A percentile compares a stretch with the other conserved stretches of the same genome.
These are phyloP conservation scores for Ceraclea dissimilis DNA, from an alignment of 2,888 invertebrate genomes.

Conservation along the genomic window DNA sequence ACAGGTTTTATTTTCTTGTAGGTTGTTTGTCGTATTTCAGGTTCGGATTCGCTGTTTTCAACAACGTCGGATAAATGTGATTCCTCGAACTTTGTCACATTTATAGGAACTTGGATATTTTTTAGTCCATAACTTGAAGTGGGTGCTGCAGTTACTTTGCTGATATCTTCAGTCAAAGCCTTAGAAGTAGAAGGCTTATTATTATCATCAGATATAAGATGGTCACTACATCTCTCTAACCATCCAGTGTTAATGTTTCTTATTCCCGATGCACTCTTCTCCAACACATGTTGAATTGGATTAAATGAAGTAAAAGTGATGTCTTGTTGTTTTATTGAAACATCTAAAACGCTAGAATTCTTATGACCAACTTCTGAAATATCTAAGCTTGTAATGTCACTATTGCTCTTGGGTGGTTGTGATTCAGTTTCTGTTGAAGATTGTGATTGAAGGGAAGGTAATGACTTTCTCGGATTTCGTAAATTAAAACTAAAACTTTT, in stretches of 20 bases:
- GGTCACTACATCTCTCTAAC: slow-evolving; percentile 31
- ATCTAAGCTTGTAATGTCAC: too few species aligned
- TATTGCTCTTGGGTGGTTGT: background rate
- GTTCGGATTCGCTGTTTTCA: slow-evolving; percentile 67
- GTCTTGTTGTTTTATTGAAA: background rate
- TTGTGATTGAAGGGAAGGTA: slow-evolving; percentile 32
- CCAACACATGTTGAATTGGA: slow-evolving; percentile 12
- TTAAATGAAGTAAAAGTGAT: slow-evolving; percentile 10
- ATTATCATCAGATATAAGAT: too few species aligned
- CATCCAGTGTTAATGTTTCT: slow-evolving; percentile 38
- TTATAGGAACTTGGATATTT: slow-evolving; percentile 33
- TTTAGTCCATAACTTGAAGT: slow-evolving; percentile 34
- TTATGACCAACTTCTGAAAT: slow-evolving; percentile 12
- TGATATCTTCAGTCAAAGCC: background rate
- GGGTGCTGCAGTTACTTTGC: background rate
- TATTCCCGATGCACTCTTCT: background rate
- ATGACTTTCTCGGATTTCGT: slow-evolving; percentile 68
- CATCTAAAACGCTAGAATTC: background rate
- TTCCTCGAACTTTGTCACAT: slow-evolving; percentile 20
- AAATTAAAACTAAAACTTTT: slow-evolving; percentile 59
- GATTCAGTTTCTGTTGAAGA: slow-evolving; percentile 25
- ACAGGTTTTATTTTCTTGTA: slow-evolving; percentile 48
- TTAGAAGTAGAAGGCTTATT: background rate
- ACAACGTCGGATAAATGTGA: slow-evolving; percentile 49
- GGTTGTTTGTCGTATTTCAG: slow-evolving; percentile 36